phyloP scores from a whole-genome alignment of 1,140 invertebrate species.

The Hyles vespertilio region DNA sequence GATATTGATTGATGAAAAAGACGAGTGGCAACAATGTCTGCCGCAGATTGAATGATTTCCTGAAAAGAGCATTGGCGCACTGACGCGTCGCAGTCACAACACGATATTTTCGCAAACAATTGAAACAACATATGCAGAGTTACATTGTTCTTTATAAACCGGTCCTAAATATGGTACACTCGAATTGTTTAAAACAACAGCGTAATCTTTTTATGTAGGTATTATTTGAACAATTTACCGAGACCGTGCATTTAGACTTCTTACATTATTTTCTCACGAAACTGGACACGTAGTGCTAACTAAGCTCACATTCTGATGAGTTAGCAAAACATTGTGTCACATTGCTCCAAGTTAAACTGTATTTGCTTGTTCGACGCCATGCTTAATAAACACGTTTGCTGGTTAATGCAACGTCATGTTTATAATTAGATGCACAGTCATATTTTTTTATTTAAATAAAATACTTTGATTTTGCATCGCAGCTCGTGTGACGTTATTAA shows the following conservation, averaged over 20 bases:
- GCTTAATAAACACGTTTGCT: neutral
- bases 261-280: conserved; percentile 35
- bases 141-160: conserved; percentile 17
- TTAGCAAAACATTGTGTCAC: conserved; percentile 27
- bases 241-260: conserved; percentile 18
- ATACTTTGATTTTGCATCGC: no score
- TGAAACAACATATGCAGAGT: conserved; percentile 1
- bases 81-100: no score
- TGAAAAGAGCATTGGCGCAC: neutral
- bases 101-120: neutral
- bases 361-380: conserved; percentile 5
- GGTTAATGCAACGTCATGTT: neutral
- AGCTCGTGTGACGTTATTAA: no score
- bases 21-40: neutral
- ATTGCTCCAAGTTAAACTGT: conserved; percentile 9
- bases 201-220: conserved; percentile 12
- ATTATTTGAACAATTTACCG: conserved; percentile 21
- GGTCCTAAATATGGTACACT: conserved; percentile 23
- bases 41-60: neutral
- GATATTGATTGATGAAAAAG: conserved; percentile 8
- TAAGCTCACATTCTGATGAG: conserved; percentile 31
- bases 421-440: no score
- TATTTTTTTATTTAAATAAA: no score
- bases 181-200: conserved; percentile 30
- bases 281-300: conserved; percentile 25